Percentiles rank a stretch among this genome's conserved stretches.
Conservation (phyloP, 2,797 vertebrate genomes). For the Characodon lateralis region DNA sequence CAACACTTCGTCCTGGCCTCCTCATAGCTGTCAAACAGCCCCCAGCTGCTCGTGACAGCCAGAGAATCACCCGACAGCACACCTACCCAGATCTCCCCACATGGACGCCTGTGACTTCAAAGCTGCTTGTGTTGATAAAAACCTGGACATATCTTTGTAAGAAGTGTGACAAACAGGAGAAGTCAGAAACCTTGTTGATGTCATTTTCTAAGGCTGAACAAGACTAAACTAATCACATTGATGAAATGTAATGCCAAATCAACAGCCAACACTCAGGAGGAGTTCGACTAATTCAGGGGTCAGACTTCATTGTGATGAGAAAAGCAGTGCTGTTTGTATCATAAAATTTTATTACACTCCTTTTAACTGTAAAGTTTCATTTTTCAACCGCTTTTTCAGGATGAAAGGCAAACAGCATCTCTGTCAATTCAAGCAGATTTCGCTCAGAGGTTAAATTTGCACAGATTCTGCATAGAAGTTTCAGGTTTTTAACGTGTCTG, state of each 20-base stretch:
- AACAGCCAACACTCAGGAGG: neutral
- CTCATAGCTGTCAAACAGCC: slow-evolving; percentile 26
- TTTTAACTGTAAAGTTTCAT: neutral
- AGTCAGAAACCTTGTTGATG: neutral
- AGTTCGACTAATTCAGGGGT: neutral
- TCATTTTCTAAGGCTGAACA: neutral
- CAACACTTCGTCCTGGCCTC: slow-evolving; percentile 43
- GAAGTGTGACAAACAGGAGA: neutral
- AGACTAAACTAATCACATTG: neutral
- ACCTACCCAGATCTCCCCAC: neutral
- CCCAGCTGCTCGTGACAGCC: slow-evolving; percentile 26
- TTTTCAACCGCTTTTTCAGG: neutral
- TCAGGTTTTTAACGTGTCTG: neutral
- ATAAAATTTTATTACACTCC: neutral
- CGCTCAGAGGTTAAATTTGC: neutral
- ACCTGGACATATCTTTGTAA: neutral
- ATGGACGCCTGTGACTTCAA: neutral
- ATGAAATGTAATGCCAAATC: neutral
- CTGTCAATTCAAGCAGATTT: neutral
- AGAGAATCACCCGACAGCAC: slow-evolving; percentile 6
- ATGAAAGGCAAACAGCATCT: neutral
- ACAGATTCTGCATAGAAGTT: neutral
- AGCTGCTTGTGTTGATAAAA: slow-evolving; percentile 8
- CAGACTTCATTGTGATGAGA: neutral
- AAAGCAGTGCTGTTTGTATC: neutral